Percentiles rank a stretch among this genome's conserved stretches.
Evolutionary conservation across 2,888 invertebrate species (phyloP).

Genomic region (Cybosia mesomella): DNA sequence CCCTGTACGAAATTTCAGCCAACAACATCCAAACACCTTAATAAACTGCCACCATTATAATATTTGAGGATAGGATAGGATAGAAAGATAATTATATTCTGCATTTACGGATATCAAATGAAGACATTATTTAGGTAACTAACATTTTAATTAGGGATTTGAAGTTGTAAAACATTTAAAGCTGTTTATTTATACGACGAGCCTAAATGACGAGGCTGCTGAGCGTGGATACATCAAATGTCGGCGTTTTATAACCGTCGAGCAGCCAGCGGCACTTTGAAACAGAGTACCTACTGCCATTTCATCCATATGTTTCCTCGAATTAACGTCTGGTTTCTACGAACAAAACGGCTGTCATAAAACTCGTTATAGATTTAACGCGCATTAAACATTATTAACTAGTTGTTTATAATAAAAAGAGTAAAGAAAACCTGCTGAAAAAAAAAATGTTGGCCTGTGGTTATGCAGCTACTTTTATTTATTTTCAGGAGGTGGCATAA

Average conservation of each 20-base stretch:
- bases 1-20: no score
- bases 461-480: conserved; percentile 2
- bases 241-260: conserved; percentile 70
- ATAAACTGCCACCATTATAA: neutral
- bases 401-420: conserved; percentile 75
- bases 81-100: conserved; percentile 3
- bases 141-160: conserved; percentile 60
- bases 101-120: conserved; percentile 21
- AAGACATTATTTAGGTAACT: conserved; percentile 52
- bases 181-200: conserved; percentile 78
- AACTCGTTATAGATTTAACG: conserved; percentile 74
- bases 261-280: conserved; percentile 82
- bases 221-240: conserved; percentile 79
- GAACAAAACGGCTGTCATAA: conserved; percentile 83
- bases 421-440: conserved; percentile 43
- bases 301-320: conserved; percentile 85
- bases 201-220: conserved; percentile 75
- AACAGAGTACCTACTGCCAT: conserved; percentile 77
- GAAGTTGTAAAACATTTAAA: conserved; percentile 73
- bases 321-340: conserved; percentile 85
- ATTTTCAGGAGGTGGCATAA: neutral
- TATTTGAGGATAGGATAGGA: no score
- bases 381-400: conserved; percentile 81
- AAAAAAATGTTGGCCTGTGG: neutral
- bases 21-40: no score